These are phyloP conservation scores for Pelecanoides urinatrix DNA, from an alignment of 2,113 vertebrate genomes.

Conservation along the genomic window DNA sequence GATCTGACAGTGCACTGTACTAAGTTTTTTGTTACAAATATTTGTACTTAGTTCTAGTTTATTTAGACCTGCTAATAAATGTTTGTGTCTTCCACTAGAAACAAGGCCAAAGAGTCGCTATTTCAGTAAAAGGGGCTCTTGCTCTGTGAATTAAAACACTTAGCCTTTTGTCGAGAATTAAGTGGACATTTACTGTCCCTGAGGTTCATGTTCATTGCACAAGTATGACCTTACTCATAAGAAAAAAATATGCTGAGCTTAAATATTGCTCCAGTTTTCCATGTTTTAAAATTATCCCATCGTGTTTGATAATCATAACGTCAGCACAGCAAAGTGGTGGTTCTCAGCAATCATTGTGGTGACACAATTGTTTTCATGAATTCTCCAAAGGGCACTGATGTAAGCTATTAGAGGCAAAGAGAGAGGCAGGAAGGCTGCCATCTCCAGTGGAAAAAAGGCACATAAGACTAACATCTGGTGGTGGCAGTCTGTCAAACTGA, in stretches of 20 bases:
- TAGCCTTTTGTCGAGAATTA: neutral
- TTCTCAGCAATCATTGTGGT: neutral
- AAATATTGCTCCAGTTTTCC: neutral
- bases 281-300: neutral
- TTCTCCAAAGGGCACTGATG: slow-evolving; percentile 57
- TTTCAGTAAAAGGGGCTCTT: neutral
- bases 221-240: neutral
- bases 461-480: slow-evolving; percentile 78
- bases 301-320: neutral
- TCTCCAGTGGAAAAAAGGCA: slow-evolving; percentile 57
- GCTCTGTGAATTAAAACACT: neutral
- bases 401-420: slow-evolving; percentile 52
- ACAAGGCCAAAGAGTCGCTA: neutral
- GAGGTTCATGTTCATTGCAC: neutral
- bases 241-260: neutral
- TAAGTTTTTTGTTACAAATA: neutral
- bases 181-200: neutral
- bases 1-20: neutral
- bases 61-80: neutral
- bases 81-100: neutral
- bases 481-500: slow-evolving; percentile 76
- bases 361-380: slow-evolving; percentile 41
- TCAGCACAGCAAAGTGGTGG: neutral
- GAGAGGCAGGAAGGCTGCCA: slow-evolving; percentile 54
- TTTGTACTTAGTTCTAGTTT: neutral